A percentile compares a stretch with the other conserved stretches of the same genome.
Conservation (phyloP, 2,888 invertebrate genomes). For the Boloria euphrosyne region DNA sequence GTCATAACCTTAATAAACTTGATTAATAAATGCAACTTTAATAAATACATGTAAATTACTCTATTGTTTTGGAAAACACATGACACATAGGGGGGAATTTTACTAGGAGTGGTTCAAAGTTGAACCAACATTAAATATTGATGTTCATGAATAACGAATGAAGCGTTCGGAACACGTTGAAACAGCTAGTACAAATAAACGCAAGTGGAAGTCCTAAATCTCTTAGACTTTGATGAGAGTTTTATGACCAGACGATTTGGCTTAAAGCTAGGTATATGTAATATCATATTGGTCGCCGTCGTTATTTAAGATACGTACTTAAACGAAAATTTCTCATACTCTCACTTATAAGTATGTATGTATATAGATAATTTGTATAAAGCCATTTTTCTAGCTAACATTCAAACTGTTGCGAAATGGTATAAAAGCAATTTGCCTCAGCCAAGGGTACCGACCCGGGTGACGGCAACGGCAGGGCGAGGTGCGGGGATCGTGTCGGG, state of each 20-base stretch:
- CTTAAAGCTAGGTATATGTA: no score
- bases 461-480: conserved; percentile 38
- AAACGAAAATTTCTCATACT: no score
- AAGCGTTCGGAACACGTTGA: conserved; percentile 58
- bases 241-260: no score
- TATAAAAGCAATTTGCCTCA: conserved; percentile 27
- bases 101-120: conserved; percentile 44
- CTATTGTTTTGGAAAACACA: conserved; percentile 8
- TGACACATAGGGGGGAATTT: conserved; percentile 27
- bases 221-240: neutral
- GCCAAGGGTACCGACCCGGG: conserved; percentile 40
- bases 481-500: conserved; percentile 31
- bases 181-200: conserved; percentile 38
- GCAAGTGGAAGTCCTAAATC: conserved; percentile 19
- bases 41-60: no score
- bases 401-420: conserved; percentile 22
- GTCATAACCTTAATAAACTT: no score
- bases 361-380: conserved; percentile 4
- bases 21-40: no score
- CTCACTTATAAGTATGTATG: no score
- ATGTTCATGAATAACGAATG: conserved; percentile 66
- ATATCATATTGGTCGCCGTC: no score
- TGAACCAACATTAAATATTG: conserved; percentile 61
- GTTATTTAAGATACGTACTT: no score
- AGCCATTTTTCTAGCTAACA: conserved; percentile 17